Conservation (phyloP, 2,888 invertebrate genomes). For the Physocephala rufipes region DNA sequence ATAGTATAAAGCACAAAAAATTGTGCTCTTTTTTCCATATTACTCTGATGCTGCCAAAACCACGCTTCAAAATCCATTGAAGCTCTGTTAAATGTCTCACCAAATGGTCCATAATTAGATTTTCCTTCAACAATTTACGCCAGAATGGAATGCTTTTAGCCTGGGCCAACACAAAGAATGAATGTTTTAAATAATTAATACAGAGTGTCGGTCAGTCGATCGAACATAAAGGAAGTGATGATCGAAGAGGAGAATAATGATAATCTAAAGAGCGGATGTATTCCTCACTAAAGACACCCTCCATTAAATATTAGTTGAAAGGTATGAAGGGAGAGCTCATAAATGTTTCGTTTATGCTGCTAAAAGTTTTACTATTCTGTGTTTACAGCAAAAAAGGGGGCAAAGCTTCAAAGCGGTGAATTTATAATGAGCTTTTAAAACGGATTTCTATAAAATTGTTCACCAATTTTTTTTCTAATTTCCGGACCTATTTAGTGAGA, state of each 20-base stretch:
- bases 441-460: slow-evolving; percentile 2
- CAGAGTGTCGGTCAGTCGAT: background rate
- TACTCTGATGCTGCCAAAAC: background rate
- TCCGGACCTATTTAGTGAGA: no score
- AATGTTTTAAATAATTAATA: background rate
- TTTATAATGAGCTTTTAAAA: no score
- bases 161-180: background rate
- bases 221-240: background rate
- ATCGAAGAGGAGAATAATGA: background rate
- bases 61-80: slow-evolving; percentile 27
- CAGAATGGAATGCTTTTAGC: slow-evolving; percentile 33
- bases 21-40: background rate
- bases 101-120: slow-evolving; percentile 35
- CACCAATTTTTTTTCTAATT: no score
- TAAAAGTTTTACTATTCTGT: no score
- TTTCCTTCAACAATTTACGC: slow-evolving; percentile 31
- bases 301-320: background rate
- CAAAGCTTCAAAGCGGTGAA: no score
- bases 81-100: slow-evolving; percentile 23
- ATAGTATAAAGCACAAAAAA: no score
- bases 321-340: background rate
- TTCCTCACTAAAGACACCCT: background rate
- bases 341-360: no score
- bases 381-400: no score
- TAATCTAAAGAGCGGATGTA: background rate